phyloP scores from a whole-genome alignment of 1,140 invertebrate genomes.

The Aethina tumida region DNA sequence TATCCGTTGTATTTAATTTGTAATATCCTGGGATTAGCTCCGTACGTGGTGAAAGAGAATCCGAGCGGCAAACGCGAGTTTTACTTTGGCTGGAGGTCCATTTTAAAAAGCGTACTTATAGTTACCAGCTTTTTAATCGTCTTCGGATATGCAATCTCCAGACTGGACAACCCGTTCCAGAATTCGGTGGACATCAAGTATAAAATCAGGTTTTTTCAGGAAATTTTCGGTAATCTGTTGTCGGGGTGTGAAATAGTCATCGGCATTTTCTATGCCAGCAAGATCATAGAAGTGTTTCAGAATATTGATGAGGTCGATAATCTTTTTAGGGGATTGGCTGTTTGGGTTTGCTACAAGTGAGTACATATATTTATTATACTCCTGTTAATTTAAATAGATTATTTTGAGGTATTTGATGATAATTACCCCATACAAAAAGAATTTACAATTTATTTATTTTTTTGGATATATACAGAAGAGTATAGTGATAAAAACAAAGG shows the following conservation, averaged over 20 bases:
- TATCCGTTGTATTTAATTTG: too few relatives aligned
- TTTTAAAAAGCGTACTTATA: slow-evolving; percentile 4
- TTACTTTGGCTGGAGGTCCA: slow-evolving; percentile 2
- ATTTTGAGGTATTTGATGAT: neutral
- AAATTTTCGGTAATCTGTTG: slow-evolving; percentile 6
- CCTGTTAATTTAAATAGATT: neutral
- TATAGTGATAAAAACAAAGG: too few relatives aligned
- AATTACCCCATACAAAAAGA: too few relatives aligned
- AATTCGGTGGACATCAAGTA: slow-evolving; percentile 4
- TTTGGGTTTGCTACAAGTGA: slow-evolving; percentile 16
- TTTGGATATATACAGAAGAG: too few relatives aligned
- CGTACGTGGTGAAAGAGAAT: slow-evolving; percentile 7
- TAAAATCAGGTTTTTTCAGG: slow-evolving; percentile 10
- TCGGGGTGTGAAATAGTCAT: slow-evolving; percentile 6
- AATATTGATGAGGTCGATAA: slow-evolving; percentile 16
- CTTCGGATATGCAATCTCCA: neutral
- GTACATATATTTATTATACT: neutral
- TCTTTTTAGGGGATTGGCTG: slow-evolving; percentile 12
- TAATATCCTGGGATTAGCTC: slow-evolving; percentile 14
- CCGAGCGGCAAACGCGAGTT: slow-evolving; percentile 1
- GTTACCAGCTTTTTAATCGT: slow-evolving; percentile 3
- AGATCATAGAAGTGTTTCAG: slow-evolving; percentile 13
- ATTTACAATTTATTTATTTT: too few relatives aligned
- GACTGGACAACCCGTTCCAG: neutral
- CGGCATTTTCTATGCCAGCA: slow-evolving; percentile 12